Evolutionary conservation across 1,140 invertebrate species (phyloP), one percentile per base, ranked within the genome.

Genomic region (Sycophaga agraensis): DNA sequence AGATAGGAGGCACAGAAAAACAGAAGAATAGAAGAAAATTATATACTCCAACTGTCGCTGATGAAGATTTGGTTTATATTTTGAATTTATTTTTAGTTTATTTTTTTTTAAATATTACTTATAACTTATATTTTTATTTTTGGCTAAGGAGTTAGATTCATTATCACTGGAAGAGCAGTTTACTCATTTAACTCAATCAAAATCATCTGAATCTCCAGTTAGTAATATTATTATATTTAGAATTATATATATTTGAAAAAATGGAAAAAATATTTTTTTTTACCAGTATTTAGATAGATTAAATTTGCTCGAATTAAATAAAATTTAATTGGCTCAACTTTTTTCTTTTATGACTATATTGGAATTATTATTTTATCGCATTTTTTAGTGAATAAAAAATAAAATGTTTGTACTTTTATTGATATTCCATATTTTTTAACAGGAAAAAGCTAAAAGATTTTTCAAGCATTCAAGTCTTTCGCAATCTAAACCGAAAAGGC

Each of bases 371-470:
- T 42, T n/a, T 42, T n/a, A 8, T 4, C 11, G 28, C 11, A 31
- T 31, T 11, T 6, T 31, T 31, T 11, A 6, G 28, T 31, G 4
- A 6, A 31, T 6, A 31, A 31, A 31, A 31, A 31, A 31, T 31
- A 31, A 4, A 19, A 45, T 45, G 21, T 45, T 9, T 24, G 17
- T 21, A 43, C 22, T 48, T 2, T 26, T 4, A n/a, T 48, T 31
- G 28, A 48, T 9, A 26, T 26, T 54, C 26, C 14, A 53, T 51
- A 24, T 19, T 39, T 48, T 2, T 16, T 16, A 24, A 21, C 4
- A 63, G 60, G 60, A 63, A 39, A 62, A 62, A 49, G 21, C 24
- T 42, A 55, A 37, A 50, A 49, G 42, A 16, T 63, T 63, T 34
- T 63, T 63, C 14, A 63, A 48, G 17, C 17, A 39, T 42, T 40